Conservation (phyloP, 2,888 invertebrate species). For the Tipula lateralis region DNA sequence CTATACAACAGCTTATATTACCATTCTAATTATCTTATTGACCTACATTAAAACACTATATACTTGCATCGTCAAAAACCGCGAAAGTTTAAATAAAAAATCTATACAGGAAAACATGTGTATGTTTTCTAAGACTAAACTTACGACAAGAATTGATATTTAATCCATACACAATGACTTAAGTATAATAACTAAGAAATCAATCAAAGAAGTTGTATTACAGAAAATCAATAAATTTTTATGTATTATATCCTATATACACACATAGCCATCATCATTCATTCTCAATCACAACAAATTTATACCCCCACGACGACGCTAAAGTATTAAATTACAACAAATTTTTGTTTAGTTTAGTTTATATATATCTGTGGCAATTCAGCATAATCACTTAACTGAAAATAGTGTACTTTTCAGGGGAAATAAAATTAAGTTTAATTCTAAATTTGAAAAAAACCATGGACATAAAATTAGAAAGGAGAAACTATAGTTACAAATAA, state of each 20-base stretch:
- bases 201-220: slow-evolving; percentile 4
- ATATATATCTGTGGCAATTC: no score
- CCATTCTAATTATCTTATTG: background rate
- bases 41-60: background rate
- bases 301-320: background rate
- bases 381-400: no score
- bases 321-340: slow-evolving; percentile 9
- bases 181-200: background rate
- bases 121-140: background rate
- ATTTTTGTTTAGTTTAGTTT: background rate
- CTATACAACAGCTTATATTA: background rate
- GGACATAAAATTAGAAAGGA: no score
- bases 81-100: background rate
- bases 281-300: background rate
- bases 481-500: no score
- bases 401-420: no score
- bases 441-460: no score
- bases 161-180: background rate
- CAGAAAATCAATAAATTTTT: background rate
- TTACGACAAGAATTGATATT: background rate
- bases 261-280: background rate
- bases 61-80: background rate
- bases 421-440: no score
- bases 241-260: background rate
- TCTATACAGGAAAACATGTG: background rate